A percentile compares a stretch with the other conserved stretches of the same genome.
These are phyloP conservation scores for Corythornis cristatus DNA, from an alignment of 2,113 vertebrate genomes.

Conservation along the genomic window DNA sequence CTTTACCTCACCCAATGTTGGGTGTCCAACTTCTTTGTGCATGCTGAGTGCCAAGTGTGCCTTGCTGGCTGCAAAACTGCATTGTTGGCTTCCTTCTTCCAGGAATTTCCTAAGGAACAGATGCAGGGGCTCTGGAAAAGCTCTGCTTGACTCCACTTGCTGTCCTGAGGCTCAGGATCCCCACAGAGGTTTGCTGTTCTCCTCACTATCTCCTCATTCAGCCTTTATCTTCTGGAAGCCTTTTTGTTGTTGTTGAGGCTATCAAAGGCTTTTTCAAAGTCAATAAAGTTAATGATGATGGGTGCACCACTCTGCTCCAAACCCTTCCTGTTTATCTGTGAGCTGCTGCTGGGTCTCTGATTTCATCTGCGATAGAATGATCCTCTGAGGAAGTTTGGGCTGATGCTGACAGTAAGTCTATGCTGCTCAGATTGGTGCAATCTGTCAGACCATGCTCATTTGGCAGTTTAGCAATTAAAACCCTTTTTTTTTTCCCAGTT, in stretches of 20 bases:
- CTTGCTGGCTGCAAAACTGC: not conserved
- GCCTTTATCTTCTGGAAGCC: conserved; percentile 23
- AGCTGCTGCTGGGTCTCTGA: not conserved
- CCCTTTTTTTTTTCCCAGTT: not conserved
- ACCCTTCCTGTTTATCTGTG: not conserved
- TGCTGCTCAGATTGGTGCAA: not conserved
- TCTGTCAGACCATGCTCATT: conserved; percentile 14
- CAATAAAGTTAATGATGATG: conserved; percentile 51
- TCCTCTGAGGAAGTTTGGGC: not conserved
- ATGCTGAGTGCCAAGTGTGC: not conserved
- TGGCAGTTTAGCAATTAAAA: conserved; percentile 36
- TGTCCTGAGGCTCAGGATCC: not conserved
- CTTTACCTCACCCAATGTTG: not conserved
- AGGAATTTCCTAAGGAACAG: not conserved
- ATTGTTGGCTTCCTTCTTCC: not conserved
- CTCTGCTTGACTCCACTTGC: not conserved
- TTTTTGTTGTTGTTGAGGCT: not conserved
- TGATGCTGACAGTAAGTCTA: conserved; percentile 9
- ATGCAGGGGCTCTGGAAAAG: rapidly evolving
- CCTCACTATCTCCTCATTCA: not conserved
- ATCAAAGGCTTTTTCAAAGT: conserved; percentile 29
- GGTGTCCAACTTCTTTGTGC: not conserved
- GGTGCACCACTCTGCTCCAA: not conserved
- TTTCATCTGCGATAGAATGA: conserved; percentile 6
- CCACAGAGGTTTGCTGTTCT: not conserved